phyloP scores from a whole-genome alignment of 1,140 invertebrate species.

The Drosophila kurseongensis region DNA sequence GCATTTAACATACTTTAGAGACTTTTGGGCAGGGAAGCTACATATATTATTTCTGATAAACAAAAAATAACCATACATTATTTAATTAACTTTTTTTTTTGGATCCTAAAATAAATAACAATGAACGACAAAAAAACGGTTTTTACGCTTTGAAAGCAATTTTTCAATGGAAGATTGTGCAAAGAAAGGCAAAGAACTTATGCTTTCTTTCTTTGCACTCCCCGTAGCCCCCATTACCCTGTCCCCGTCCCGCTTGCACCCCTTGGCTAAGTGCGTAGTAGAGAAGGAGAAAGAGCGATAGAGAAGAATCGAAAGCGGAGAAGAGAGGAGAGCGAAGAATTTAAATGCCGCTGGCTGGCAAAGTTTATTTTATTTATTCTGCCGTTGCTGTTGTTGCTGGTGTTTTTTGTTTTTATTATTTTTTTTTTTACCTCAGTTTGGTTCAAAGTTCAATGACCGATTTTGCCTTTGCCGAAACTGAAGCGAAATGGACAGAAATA shows the following conservation, averaged over 20 bases:
- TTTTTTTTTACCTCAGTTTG: conserved; percentile 30
- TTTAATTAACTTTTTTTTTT: background rate
- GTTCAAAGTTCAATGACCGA: conserved; percentile 82
- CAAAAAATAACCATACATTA: too few species aligned
- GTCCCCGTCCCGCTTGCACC: too few species aligned
- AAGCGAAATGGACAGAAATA: conserved; percentile 40
- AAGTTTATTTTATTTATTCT: conserved; percentile 50
- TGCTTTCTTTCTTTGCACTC: conserved; percentile 44
- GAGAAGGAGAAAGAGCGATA: conserved; percentile 6
- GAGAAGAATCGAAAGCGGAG: conserved; percentile 6
- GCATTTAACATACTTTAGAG: too few species aligned
- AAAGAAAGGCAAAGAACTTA: conserved; percentile 44
- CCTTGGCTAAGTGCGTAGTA: conserved; percentile 47
- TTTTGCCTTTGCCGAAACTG: conserved; percentile 61
- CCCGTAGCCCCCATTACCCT: background rate
- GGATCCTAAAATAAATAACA: conserved; percentile 16
- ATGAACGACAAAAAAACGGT: conserved; percentile 24
- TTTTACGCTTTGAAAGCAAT: conserved; percentile 61
- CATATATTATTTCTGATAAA: too few species aligned
- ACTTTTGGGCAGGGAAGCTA: too few species aligned
- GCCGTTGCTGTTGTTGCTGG: conserved; percentile 1
- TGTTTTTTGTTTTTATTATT: conserved; percentile 13
- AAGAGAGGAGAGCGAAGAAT: conserved; percentile 19
- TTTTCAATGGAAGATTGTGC: conserved; percentile 56
- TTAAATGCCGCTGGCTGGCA: conserved; percentile 55